Conservation (phyloP, 2,888 invertebrate genomes). For the Cephus pygmeus region DNA sequence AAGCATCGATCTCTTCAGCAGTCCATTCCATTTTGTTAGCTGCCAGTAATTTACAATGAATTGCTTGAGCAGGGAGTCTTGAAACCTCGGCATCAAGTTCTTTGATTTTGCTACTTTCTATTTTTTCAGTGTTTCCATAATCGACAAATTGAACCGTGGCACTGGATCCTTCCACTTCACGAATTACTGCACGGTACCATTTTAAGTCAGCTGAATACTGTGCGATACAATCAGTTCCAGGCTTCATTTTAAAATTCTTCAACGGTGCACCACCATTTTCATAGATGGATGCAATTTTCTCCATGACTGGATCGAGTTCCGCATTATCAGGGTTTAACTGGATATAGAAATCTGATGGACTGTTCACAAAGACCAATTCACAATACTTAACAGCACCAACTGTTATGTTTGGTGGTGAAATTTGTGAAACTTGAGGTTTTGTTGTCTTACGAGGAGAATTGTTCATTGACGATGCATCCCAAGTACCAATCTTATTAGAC, state of each 20-base stretch:
- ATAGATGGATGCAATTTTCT: conserved; percentile 45
- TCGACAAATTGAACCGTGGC: conserved; percentile 74
- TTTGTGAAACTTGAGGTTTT: conserved; percentile 9
- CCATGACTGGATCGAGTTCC: conserved; percentile 50
- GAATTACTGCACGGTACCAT: conserved; percentile 76
- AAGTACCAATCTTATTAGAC: conserved; percentile 8
- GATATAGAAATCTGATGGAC: conserved; percentile 54
- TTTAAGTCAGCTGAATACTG: conserved; percentile 69
- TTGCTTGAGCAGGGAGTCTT: conserved; percentile 56
- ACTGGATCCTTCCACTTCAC: conserved; percentile 67
- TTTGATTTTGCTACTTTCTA: conserved; percentile 68
- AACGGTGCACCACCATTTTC: conserved; percentile 45
- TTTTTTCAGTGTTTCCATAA: conserved; percentile 77
- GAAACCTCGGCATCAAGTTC: conserved; percentile 50
- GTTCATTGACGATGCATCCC: conserved; percentile 16
- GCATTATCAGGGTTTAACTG: conserved; percentile 51
- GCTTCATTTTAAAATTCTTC: conserved; percentile 31
- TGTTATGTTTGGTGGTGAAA: conserved; percentile 41
- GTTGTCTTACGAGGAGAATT: conserved; percentile 14
- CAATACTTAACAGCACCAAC: conserved; percentile 48
- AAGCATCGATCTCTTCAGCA: conserved; percentile 35
- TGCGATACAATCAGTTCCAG: conserved; percentile 52
- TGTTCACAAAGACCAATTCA: conserved; percentile 45
- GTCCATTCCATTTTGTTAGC: conserved; percentile 39
- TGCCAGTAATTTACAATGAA: conserved; percentile 60